Conservation (phyloP, 1,140 invertebrate species). For the Microplitis mediator region DNA sequence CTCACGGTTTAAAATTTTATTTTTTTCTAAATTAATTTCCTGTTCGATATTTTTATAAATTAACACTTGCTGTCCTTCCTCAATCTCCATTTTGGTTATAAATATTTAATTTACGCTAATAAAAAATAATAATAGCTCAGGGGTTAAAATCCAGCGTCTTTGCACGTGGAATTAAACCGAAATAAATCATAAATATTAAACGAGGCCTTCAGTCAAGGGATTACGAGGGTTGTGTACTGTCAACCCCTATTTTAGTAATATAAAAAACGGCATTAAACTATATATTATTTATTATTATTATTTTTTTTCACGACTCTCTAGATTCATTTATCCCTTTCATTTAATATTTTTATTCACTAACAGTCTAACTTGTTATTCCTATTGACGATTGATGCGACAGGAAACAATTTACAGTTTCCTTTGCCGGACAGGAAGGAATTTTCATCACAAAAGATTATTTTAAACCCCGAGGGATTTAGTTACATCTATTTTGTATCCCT, state of each 20-base stretch:
- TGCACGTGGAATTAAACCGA: slow-evolving; percentile 61
- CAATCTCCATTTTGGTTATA: background rate
- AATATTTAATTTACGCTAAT: background rate
- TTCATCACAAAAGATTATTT: slow-evolving; percentile 54
- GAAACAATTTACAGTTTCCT: slow-evolving; percentile 15
- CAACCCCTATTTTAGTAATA: slow-evolving; percentile 23
- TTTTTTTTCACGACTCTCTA: background rate
- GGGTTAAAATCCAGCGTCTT: slow-evolving; percentile 38
- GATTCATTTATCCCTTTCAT: too few relatives aligned
- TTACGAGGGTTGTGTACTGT: slow-evolving; percentile 49
- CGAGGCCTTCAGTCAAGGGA: slow-evolving; percentile 58
- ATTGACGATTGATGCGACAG: too few relatives aligned
- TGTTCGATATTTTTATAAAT: too few relatives aligned
- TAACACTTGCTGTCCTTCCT: too few relatives aligned
- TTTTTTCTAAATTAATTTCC: too few relatives aligned
- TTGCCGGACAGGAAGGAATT: slow-evolving; percentile 38
- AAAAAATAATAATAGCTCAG: background rate
- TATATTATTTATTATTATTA: background rate
- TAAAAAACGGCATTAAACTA: background rate
- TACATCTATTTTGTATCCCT: background rate
- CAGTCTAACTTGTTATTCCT: too few relatives aligned
- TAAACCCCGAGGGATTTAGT: background rate
- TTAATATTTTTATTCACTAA: too few relatives aligned
- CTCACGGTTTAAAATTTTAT: too few relatives aligned
- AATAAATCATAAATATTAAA: slow-evolving; percentile 66